These are phyloP conservation scores for Trimorus sp. DNA, from an alignment of 2,888 invertebrate genomes.

Conservation along the genomic window DNA sequence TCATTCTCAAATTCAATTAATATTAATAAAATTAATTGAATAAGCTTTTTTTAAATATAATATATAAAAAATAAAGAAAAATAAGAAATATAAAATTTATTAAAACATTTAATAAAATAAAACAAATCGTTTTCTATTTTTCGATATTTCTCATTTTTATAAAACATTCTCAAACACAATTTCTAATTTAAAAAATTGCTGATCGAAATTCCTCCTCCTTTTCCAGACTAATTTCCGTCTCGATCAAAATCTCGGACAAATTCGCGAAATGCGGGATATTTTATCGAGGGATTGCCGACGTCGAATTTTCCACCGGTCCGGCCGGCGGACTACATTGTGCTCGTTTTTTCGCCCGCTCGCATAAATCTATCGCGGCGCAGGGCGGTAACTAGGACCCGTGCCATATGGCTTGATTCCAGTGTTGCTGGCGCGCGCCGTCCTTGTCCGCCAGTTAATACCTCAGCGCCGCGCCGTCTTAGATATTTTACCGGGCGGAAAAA, in stretches of 20 bases:
- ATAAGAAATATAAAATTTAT: too few species aligned
- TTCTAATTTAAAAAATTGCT: too few species aligned
- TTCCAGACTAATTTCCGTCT: not conserved
- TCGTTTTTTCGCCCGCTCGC: conserved; percentile 22
- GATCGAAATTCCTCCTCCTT: too few species aligned
- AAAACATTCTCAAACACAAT: too few species aligned
- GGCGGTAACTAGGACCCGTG: conserved; percentile 62
- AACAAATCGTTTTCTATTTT: too few species aligned
- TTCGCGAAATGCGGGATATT: conserved; percentile 38
- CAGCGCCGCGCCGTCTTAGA: conserved; percentile 25
- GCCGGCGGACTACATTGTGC: conserved; percentile 33
- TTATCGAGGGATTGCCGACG: conserved; percentile 42
- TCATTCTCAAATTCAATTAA: too few species aligned
- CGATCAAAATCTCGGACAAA: conserved; percentile 48
- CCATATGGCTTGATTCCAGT: conserved; percentile 66
- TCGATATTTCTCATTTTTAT: too few species aligned
- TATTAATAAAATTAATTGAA: too few species aligned
- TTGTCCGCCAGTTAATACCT: conserved; percentile 51
- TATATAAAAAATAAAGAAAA: too few species aligned
- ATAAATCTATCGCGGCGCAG: conserved; percentile 51
- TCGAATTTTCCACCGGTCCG: conserved; percentile 39
- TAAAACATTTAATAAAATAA: too few species aligned
- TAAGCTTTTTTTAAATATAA: too few species aligned
- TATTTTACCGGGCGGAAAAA: conserved; percentile 47
- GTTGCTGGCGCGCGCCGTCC: conserved; percentile 10